phyloP scores from a whole-genome alignment of 1,140 invertebrate species.

The Aleiodes sp. region DNA sequence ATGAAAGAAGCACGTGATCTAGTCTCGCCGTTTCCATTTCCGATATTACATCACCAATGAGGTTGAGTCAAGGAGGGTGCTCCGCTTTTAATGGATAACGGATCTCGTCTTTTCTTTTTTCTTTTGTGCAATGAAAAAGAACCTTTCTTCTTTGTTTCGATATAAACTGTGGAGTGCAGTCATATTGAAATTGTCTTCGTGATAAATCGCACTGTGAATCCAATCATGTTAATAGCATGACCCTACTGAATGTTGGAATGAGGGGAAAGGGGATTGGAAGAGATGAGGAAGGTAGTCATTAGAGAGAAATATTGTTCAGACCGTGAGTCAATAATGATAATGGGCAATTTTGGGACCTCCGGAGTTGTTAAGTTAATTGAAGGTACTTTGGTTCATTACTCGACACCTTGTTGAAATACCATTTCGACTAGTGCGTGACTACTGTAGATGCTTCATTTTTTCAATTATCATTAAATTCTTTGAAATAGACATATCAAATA shows the following conservation, averaged over 20 bases:
- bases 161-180: constrained; percentile 24
- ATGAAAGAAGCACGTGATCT: neutral
- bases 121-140: neutral
- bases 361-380: constrained; percentile 37
- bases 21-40: neutral
- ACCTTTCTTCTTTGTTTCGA: neutral
- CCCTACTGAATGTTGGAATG: neutral
- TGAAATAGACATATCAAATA: no score
- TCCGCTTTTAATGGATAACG: neutral
- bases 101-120: neutral
- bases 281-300: constrained; percentile 22
- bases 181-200: constrained; percentile 7
- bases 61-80: neutral
- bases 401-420: neutral
- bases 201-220: constrained; percentile 29
- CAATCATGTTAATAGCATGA: constrained; percentile 33
- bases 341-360: constrained; percentile 25
- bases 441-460: neutral
- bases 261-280: neutral
- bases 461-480: no score
- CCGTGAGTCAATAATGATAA: constrained; percentile 36
- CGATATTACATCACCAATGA: neutral
- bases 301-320: neutral
- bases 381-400: constrained; percentile 24
- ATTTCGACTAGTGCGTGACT: neutral